A percentile compares a stretch with the other conserved stretches of the same genome.
These are phyloP conservation scores for Passer montanus DNA, from an alignment of 2,113 vertebrate species.

Conservation along the genomic window DNA sequence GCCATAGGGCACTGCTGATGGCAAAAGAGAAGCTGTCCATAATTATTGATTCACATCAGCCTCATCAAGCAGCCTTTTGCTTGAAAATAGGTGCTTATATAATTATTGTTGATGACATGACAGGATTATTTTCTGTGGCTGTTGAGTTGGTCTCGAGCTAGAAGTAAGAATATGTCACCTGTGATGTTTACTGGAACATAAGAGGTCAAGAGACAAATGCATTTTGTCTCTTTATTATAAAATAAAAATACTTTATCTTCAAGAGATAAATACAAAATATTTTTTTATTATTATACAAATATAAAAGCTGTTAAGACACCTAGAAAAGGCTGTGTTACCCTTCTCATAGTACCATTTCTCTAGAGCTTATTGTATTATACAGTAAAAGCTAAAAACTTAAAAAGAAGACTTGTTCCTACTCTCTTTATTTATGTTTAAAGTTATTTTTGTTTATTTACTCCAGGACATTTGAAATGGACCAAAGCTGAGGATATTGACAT, in stretches of 20 bases:
- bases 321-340: not conserved
- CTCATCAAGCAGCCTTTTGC: not conserved
- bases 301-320: not conserved
- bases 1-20: not conserved
- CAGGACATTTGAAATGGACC: constrained; percentile 88
- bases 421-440: constrained; percentile 54
- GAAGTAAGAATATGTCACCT: not conserved
- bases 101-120: not conserved
- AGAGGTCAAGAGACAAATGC: not conserved
- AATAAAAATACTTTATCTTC: not conserved
- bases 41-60: not conserved
- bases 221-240: not conserved
- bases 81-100: constrained; percentile 4
- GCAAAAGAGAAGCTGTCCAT: not conserved
- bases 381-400: not conserved
- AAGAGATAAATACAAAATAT: not conserved
- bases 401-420: not conserved
- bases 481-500: constrained; percentile 90
- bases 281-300: not conserved
- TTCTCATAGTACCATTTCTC: not conserved
- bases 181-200: not conserved
- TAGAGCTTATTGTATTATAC: not conserved
- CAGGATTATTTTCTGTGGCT: not conserved
- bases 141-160: not conserved
- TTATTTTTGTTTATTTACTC: constrained; percentile 70